These are phyloP conservation scores for Tragelaphus scriptus DNA, from an alignment of 2,113 vertebrate genomes.

Conservation along the genomic window DNA sequence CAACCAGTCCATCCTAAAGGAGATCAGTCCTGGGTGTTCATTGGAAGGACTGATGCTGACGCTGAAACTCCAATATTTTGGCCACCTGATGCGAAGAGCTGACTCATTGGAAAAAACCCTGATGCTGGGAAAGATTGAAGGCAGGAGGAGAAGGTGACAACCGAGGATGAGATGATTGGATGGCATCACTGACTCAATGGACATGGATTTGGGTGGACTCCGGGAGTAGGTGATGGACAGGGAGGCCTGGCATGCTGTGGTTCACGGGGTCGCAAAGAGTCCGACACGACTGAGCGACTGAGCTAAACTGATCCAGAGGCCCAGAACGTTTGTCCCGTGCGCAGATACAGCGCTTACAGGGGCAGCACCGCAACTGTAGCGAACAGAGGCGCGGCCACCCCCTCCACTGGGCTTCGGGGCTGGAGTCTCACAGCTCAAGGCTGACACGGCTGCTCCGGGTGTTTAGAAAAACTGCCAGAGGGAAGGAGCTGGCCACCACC, in stretches of 20 bases:
- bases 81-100: rapidly evolving
- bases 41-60: not conserved
- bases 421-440: rapidly evolving
- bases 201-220: not conserved
- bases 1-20: not conserved
- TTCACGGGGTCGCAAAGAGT: not conserved
- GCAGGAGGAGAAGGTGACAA: rapidly evolving
- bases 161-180: not conserved
- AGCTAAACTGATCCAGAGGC: not conserved
- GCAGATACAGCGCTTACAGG: rapidly evolving
- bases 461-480: not conserved
- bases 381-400: rapidly evolving
- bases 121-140: not conserved
- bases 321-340: not conserved
- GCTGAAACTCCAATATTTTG: not conserved
- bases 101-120: not conserved
- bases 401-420: rapidly evolving
- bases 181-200: not conserved
- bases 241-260: not conserved
- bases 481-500: rapidly evolving
- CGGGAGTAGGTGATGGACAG: rapidly evolving
- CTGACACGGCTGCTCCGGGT: rapidly evolving
- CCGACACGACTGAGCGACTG: not conserved
- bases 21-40: not conserved
- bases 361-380: rapidly evolving